Evolutionary conservation across 35 echinoderm and acorn worm genomes (phyloP).

Genomic region (Ptychodera flava): DNA sequence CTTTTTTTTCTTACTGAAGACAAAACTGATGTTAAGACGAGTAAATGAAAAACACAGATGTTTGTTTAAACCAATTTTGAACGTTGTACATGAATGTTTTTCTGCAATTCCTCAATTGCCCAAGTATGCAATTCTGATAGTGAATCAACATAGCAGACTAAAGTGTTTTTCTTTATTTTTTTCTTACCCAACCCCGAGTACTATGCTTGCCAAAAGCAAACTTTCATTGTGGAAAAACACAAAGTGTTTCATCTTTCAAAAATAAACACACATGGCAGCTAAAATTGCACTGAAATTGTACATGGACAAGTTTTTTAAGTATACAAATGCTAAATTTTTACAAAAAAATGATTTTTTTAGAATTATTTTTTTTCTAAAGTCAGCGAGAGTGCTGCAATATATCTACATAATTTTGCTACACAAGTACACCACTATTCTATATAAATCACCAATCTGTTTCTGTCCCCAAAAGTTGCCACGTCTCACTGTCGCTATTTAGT

Average conservation of each 20-base stretch:
- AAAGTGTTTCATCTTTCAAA: too few species aligned
- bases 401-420: neutral
- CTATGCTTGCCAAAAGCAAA: neutral
- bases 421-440: too few species aligned
- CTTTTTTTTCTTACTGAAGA: neutral
- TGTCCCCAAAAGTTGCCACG: too few species aligned
- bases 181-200: neutral
- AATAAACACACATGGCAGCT: neutral
- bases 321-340: neutral
- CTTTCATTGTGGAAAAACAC: neutral
- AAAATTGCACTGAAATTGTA: neutral
- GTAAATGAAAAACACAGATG: neutral
- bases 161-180: neutral
- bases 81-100: neutral
- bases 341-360: neutral
- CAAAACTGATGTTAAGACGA: too few species aligned
- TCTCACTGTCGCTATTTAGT: too few species aligned
- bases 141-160: neutral
- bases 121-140: neutral
- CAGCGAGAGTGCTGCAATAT: neutral
- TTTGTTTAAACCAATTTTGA: neutral
- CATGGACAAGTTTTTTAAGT: neutral
- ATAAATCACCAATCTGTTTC: too few species aligned
- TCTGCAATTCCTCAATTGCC: neutral
- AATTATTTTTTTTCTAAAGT: neutral